Evolutionary conservation across 2,888 invertebrate genomes (phyloP), one percentile per base, ranked within the genome.

Genomic region (Cheilosia pagana): DNA sequence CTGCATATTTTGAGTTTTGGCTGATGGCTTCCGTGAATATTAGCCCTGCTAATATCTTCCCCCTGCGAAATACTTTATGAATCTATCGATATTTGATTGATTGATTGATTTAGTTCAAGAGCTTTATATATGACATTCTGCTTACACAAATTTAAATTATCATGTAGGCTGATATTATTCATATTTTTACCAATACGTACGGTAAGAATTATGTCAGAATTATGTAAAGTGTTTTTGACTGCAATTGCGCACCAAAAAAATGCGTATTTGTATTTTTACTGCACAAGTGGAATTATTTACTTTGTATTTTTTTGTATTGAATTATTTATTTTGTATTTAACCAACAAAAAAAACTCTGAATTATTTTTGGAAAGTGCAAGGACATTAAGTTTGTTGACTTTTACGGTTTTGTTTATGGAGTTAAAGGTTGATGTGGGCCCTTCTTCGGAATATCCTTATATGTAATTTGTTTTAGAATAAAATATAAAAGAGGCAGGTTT

Each of bases 31-130:
- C 19, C 45, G 8, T n/a, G 43, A 43, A 43, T 43, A 5, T 43
- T 19, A 19, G 45, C 45, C 45, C 35, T 35, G 35, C 35, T 35
- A 35, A 35, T 35, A 35, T 0, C 25, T 23, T 5, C 12, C 19
- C 45, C 19, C 19, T 10, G 19, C 3, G 12, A 3, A 12, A 35
- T 45, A 45, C 7, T n/a, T 45, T 45, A 45, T 19, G 45, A 16
- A 45, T 16, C 19, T 19, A 45, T 45, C 7, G 45, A 45, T 45
- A 16, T 45, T 16, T 45, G 45, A 45, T 45, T 45, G 45, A 45
- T 45, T 45, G 45, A 45, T 45, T 45, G 45, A 19, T 45, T 45
- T 45, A 19, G 45, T 45, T 45, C 45, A 45, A 45, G 45, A 19
- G 19, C 45, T 19, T 45, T 45, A 45, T 7, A 43, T 43, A 16